These are phyloP conservation scores for Metellina segmentata DNA, from an alignment of 2,888 invertebrate genomes.

Conservation along the genomic window DNA sequence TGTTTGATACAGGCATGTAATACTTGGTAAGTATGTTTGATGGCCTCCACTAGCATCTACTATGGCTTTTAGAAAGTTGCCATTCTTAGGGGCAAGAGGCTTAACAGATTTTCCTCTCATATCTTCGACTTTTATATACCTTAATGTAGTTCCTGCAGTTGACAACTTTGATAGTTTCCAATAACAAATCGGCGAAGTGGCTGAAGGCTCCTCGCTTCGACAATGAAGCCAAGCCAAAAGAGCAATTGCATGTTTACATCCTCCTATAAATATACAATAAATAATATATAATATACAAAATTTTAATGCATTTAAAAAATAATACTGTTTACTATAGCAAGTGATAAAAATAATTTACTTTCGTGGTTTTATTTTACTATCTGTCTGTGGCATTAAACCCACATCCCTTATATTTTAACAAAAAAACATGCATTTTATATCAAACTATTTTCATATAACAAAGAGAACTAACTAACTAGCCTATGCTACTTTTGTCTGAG, in stretches of 20 bases:
- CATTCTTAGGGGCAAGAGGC: background rate
- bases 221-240: slow-evolving; percentile 19
- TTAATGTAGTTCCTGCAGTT: background rate
- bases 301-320: background rate
- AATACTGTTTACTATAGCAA: no score
- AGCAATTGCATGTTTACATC: slow-evolving; percentile 37
- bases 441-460: no score
- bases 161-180: slow-evolving; percentile 29
- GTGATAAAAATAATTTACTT: background rate
- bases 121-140: background rate
- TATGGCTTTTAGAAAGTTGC: background rate
- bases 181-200: background rate
- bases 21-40: background rate
- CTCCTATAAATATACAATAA: slow-evolving; percentile 4
- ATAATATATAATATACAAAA: background rate
- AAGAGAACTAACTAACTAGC: no score
- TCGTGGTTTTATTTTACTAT: background rate
- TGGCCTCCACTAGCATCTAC: background rate
- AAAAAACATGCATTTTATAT: background rate
- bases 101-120: background rate
- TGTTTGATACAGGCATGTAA: background rate
- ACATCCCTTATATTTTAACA: background rate
- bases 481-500: no score
- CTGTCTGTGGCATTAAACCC: background rate
- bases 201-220: slow-evolving; percentile 32